Percentiles rank a stretch among this genome's conserved stretches.
Evolutionary conservation across 2,797 vertebrate species (phyloP).

Genomic region (Anguilla marmorata): DNA sequence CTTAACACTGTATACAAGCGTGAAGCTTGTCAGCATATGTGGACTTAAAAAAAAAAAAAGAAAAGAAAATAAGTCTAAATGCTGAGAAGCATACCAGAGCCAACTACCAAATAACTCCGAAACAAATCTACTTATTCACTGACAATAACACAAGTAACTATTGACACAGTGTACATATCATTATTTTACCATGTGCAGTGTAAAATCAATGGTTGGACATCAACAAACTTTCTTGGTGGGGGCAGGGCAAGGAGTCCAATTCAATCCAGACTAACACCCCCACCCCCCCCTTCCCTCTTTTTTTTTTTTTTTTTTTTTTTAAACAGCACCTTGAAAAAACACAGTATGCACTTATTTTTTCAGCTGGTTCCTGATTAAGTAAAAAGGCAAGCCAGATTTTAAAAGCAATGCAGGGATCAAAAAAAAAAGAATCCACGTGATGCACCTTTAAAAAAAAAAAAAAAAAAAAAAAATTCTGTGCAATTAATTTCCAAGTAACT

Average conservation of each 20-base stretch:
- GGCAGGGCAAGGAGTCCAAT: not conserved
- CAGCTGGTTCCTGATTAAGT: conserved; percentile 8
- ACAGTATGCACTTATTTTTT: conserved; percentile 7
- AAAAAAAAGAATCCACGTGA: not conserved
- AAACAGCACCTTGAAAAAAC: conserved; percentile 7
- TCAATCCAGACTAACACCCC: not conserved
- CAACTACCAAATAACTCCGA: conserved; percentile 6
- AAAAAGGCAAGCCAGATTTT: conserved; percentile 1
- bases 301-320: not conserved
- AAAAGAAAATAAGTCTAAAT: conserved; percentile 14
- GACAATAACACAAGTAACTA: conserved; percentile 10
- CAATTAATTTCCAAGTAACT: not conserved
- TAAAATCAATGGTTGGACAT: conserved; percentile 5
- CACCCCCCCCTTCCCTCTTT: not conserved
- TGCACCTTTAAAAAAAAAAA: not conserved
- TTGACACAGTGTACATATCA: not conserved
- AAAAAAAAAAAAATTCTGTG: not conserved
- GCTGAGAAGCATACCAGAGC: conserved; percentile 22
- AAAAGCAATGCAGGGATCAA: not conserved
- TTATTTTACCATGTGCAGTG: conserved; percentile 2
- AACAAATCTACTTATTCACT: conserved; percentile 19
- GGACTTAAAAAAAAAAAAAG: conserved; percentile 27
- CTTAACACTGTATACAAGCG: conserved; percentile 61
- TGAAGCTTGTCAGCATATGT: conserved; percentile 40
- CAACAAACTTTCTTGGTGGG: not conserved